These are phyloP conservation scores for Balaeniceps rex DNA, from an alignment of 2,113 vertebrate species.

Conservation along the genomic window DNA sequence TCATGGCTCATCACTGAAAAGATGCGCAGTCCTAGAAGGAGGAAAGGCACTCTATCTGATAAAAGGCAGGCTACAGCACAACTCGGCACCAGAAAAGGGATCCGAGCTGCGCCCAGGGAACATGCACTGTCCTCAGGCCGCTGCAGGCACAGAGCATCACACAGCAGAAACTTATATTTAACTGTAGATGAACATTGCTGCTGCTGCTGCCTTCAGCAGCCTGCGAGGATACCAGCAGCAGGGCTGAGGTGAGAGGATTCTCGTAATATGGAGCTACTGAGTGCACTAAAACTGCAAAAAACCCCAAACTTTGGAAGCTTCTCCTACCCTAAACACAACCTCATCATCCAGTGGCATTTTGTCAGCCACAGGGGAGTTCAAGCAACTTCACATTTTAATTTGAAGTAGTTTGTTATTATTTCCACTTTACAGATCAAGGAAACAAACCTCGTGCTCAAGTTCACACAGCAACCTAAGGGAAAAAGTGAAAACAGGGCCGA, in stretches of 20 bases:
- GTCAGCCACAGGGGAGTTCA: neutral
- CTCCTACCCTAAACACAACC: neutral
- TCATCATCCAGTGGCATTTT: neutral
- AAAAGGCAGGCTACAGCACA: neutral
- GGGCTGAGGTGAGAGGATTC: neutral
- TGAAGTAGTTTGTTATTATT: neutral
- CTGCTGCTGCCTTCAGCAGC: neutral
- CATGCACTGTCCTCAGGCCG: accelerated
- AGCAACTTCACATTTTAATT: neutral
- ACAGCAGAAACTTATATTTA: neutral
- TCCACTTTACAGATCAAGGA: neutral
- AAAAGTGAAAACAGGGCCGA: neutral
- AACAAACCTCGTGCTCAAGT: neutral
- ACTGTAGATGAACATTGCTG: neutral
- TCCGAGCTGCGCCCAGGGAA: neutral
- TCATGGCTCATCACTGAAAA: neutral
- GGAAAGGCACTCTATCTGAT: neutral
- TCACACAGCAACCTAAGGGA: neutral
- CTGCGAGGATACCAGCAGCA: neutral
- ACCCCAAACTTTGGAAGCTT: neutral
- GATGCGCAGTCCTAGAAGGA: neutral
- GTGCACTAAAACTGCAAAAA: neutral
- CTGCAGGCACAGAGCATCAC: neutral
- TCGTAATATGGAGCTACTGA: neutral
- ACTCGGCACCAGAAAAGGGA: neutral